A percentile compares a stretch with the other conserved stretches of the same genome.
Evolutionary conservation across 2,113 vertebrate species (phyloP).

Genomic region (Tichodroma muraria): DNA sequence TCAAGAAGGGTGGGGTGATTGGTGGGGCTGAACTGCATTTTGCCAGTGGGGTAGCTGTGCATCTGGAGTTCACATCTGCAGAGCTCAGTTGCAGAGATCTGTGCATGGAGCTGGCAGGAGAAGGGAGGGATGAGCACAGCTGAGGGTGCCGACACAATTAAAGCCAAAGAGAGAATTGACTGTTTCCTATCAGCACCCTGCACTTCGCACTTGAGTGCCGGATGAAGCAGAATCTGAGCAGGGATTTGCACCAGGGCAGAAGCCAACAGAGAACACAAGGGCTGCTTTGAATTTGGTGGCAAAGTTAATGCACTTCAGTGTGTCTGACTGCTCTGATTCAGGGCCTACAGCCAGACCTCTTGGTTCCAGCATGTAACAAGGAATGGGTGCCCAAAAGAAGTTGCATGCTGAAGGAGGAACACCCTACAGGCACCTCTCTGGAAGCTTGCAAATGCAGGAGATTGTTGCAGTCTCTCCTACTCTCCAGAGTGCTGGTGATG

Average conservation of each 20-base stretch:
- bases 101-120: background rate
- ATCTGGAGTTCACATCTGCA: background rate
- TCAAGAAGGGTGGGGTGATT: background rate
- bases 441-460: background rate
- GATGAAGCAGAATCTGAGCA: background rate
- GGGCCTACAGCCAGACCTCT: background rate
- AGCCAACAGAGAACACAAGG: background rate
- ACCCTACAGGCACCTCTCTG: background rate
- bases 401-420: background rate
- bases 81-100: background rate
- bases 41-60: background rate
- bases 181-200: background rate
- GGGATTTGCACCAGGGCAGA: background rate
- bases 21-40: background rate
- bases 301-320: background rate
- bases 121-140: background rate
- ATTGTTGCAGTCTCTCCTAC: background rate
- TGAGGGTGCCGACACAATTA: background rate
- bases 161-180: background rate
- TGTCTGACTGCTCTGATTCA: background rate
- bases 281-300: background rate
- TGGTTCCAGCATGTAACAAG: background rate
- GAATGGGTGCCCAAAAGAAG: background rate
- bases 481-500: background rate
- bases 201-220: background rate